Base-by-base conservation (phyloP, 2,797 vertebrate genomes). In the Austrolebias charrua region DNA sequence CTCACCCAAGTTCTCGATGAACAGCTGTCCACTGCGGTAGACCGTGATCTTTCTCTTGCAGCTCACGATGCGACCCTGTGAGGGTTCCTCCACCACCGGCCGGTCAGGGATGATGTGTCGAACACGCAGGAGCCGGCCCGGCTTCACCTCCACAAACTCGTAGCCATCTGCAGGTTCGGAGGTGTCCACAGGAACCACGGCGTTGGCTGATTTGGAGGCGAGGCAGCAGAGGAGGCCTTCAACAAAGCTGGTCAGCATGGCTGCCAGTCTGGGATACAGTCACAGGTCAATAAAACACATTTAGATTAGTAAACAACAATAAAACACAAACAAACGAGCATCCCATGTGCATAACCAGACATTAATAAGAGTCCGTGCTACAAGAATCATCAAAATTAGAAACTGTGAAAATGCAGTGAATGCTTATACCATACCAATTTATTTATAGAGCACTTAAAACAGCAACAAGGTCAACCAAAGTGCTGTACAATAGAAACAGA, bases 131-230 rank as follows among this genome's bases (percentile, higher is more conserved):
- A 99, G 87, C 0, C 96, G 88, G 5, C 97, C 97, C 0, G 97
- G 97, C 61, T 98, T 98, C 60, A 98, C 96, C 80, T 99, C 97
- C 78, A 99, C 91, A 63, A 98, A 98, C 78, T 94, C 96, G 44
- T 93, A 99, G 78, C 96, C 96, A 4, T 98, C 93, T 0, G 87
- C 75, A 42, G 93, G 91, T 66, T 97, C 95, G 0, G 94, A 91
- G 0, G 90, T 92, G 75, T 96, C 95, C 55, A 94, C 76, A 0
- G 97, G 96, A 13, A 91, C 94, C 67, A 99, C 95, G 0, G 92
- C 80, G 0, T 97, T 98, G 44, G 92, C 74, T 0, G 94, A 89
- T 11, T 95, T 94, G 42, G 95, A 95, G 56, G 94, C 89, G 42
- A 98, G 89, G 93, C 96, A 99, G 88, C 96, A 98, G 40, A 96